phyloP scores from a whole-genome alignment of 35 echinoderm and acorn worm genomes.

The Patiria miniata region DNA sequence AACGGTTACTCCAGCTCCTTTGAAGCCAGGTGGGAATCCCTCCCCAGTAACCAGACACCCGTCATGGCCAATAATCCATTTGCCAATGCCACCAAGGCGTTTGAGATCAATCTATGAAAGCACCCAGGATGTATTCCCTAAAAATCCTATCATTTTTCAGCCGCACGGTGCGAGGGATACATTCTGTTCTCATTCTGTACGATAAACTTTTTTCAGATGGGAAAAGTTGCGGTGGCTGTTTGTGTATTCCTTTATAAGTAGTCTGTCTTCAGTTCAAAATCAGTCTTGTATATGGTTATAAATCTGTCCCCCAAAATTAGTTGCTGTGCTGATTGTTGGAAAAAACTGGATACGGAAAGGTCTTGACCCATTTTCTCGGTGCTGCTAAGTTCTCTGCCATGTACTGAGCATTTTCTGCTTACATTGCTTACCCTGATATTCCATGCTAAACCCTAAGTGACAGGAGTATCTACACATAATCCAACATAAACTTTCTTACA shows the following conservation, averaged over 20 bases:
- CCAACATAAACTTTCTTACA: too few species aligned
- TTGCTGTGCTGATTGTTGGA: too few species aligned
- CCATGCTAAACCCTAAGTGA: too few species aligned
- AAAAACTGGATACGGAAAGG: too few species aligned
- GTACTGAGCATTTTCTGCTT: too few species aligned
- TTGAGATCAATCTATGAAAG: constrained; percentile 94
- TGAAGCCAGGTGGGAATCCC: constrained; percentile 64
- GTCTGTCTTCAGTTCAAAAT: background rate
- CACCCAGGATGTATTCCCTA: background rate
- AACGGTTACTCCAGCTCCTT: constrained; percentile 45
- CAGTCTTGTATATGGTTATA: background rate
- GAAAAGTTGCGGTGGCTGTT: background rate
- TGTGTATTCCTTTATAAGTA: background rate
- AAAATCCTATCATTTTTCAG: background rate
- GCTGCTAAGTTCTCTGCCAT: too few species aligned
- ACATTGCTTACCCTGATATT: too few species aligned
- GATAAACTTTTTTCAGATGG: background rate
- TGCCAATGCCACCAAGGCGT: constrained; percentile 89
- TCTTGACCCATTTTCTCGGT: background rate
- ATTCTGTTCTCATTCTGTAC: background rate
- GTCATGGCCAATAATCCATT: constrained; percentile 68
- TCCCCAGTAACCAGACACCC: constrained; percentile 32
- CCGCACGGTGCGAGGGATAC: background rate
- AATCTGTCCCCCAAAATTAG: too few species aligned
- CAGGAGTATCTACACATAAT: too few species aligned